Conservation (phyloP, 2,797 vertebrate genomes). For the Taeniopygia guttata region DNA sequence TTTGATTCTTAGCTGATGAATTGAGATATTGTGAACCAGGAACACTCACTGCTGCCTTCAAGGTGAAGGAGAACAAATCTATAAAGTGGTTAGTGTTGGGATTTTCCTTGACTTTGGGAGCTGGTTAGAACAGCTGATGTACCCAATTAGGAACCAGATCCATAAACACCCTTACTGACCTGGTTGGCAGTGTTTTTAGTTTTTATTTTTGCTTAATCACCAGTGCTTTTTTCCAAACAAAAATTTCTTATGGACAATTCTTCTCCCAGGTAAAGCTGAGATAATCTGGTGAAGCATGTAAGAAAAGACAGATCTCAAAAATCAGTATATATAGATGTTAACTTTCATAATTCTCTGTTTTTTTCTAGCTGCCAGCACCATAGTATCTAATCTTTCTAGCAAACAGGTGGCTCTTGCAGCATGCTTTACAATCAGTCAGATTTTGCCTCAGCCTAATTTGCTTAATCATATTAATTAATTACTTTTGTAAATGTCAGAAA, state of each 20-base stretch:
- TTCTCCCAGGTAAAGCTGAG: not conserved
- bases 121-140: not conserved
- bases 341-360: not conserved
- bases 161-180: not conserved
- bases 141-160: not conserved
- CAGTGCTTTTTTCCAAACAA: not conserved
- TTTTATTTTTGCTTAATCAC: not conserved
- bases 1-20: not conserved
- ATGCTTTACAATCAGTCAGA: slow-evolving; percentile 70
- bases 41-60: not conserved
- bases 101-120: not conserved
- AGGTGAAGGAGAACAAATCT: not conserved
- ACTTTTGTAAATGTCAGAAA: slow-evolving; percentile 73
- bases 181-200: too few relatives aligned
- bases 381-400: slow-evolving; percentile 60
- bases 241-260: not conserved
- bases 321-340: slow-evolving; percentile 1
- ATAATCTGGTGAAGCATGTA: not conserved
- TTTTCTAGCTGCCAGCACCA: slow-evolving; percentile 54
- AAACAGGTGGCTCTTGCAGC: slow-evolving; percentile 71
- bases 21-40: not conserved
- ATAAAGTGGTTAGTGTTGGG: not conserved
- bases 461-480: slow-evolving; percentile 74
- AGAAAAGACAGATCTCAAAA: not conserved
- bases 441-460: slow-evolving; percentile 67